Base-by-base conservation (phyloP, 64 coral and sea anemone genomes). In the Montipora efflorescens region DNA sequence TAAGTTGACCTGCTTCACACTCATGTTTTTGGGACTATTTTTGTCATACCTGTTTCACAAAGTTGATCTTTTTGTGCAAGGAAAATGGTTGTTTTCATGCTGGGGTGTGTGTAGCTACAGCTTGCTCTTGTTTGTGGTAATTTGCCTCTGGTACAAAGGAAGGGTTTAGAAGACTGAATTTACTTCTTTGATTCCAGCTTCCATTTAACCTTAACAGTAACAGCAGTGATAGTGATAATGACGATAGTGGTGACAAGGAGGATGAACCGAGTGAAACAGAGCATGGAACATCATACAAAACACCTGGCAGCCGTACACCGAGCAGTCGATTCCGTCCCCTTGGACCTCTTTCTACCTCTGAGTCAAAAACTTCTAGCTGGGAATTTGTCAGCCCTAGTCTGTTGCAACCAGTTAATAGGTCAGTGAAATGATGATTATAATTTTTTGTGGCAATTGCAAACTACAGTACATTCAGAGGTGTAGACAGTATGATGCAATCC, bases 371-470 rank as follows among this genome's bases (percentile, higher is more conserved):
- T 48, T 93, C 93, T 22, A 58, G 57, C 20, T 69, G 51, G 59
- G 93, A 97, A 67, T 89, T 95, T 7, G 77, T 97, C 61, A 97
- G 96, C 82, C 93, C 96, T 6, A 92, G 89, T 47, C 80, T 97
- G 10, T 67, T 97, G 6, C 93, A 95, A 19, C 79, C 69, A 77
- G 96, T 97, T 4, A 95, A 97, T 18, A 88, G 89, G 96, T 97
- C 6, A 25, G 80, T 48, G 3, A 64, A 15, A 12, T 64, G 8
- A 14, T 64, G 14, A 64, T 16, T 14, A 3, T 16, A 15, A 64
- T 12, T 11, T 14, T 15, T 64, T 64, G 5, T 10, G 11, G 61
- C 4, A 7, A 14, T 64, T 7, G 3, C 61, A 36, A 36, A 4
- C 9, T 12, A 64, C 61, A 14, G 61, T 64, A 15, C 14, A 7